Percentiles rank a stretch among this genome's conserved stretches.
phyloP scores from a whole-genome alignment of 2,888 invertebrate genomes.

The Parapristionchus giblindavisi region DNA sequence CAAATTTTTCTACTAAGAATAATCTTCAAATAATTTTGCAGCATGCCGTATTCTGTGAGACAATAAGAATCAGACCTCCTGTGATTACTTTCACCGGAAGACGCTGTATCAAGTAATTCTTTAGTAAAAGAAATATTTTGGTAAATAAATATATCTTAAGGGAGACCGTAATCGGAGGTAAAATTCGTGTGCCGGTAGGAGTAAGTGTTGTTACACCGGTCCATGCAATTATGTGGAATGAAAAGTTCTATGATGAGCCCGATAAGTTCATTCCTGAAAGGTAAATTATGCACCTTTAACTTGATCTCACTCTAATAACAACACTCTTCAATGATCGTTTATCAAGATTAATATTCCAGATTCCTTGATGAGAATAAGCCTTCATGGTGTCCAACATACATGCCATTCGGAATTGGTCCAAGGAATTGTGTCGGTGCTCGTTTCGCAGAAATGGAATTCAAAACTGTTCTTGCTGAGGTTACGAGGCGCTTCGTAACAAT shows the following conservation, averaged over 20 bases:
- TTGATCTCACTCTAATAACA: not conserved
- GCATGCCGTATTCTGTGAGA: slow-evolving; percentile 33
- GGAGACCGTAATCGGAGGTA: slow-evolving; percentile 31
- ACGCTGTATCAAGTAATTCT: slow-evolving; percentile 18
- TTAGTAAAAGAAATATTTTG: no score
- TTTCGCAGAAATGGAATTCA: slow-evolving; percentile 27
- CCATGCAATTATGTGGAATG: slow-evolving; percentile 28
- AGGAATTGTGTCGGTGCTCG: slow-evolving; percentile 18
- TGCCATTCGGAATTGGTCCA: slow-evolving; percentile 29
- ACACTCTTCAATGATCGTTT: not conserved
- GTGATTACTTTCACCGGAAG: slow-evolving; percentile 18
- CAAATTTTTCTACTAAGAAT: no score
- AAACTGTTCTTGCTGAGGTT: not conserved
- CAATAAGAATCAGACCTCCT: slow-evolving; percentile 6
- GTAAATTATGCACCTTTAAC: not conserved
- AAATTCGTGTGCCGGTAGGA: slow-evolving; percentile 14
- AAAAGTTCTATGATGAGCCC: slow-evolving; percentile 3
- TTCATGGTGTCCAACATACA: no score
- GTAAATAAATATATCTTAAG: not conserved
- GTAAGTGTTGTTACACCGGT: slow-evolving; percentile 23
- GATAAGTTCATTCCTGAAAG: slow-evolving; percentile 18
- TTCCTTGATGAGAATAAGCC: slow-evolving; percentile 17
- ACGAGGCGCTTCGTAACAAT: not conserved
- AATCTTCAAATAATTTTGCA: not conserved
- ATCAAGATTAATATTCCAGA: not conserved